Evolutionary conservation across 2,888 invertebrate genomes (phyloP).

Genomic region (Torymus texanus): DNA sequence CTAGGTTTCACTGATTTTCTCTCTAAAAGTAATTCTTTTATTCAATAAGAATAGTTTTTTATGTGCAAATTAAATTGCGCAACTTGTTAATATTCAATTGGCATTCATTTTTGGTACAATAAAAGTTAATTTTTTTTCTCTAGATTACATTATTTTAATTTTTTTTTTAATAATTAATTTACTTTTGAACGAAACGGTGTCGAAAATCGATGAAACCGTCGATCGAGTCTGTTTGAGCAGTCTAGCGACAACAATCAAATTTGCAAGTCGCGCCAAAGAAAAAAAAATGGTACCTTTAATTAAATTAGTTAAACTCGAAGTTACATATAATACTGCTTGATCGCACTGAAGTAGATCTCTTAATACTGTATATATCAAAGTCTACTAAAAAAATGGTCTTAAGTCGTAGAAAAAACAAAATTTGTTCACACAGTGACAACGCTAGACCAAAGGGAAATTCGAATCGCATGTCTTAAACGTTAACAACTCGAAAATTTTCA

Average conservation of each 20-base stretch:
- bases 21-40: not conserved
- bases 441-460: slow-evolving; percentile 21
- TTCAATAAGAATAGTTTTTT: slow-evolving; percentile 11
- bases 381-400: slow-evolving; percentile 57
- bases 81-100: slow-evolving; percentile 41
- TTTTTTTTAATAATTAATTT: slow-evolving; percentile 13
- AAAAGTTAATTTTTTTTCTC: slow-evolving; percentile 27
- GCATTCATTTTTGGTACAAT: slow-evolving; percentile 52
- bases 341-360: slow-evolving; percentile 66
- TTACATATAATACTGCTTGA: slow-evolving; percentile 67
- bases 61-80: slow-evolving; percentile 19
- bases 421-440: slow-evolving; percentile 32
- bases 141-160: slow-evolving; percentile 10
- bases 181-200: slow-evolving; percentile 17
- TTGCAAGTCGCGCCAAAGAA: slow-evolving; percentile 42
- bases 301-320: slow-evolving; percentile 47
- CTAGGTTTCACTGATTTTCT: slow-evolving; percentile 43
- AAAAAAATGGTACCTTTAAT: slow-evolving; percentile 36
- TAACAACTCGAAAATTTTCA: slow-evolving; percentile 3
- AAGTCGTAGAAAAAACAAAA: slow-evolving; percentile 8
- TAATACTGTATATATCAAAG: slow-evolving; percentile 71
- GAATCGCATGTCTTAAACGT: slow-evolving; percentile 19
- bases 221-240: slow-evolving; percentile 51
- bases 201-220: slow-evolving; percentile 48
- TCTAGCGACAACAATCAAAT: slow-evolving; percentile 52